phyloP scores from a whole-genome alignment of 2,113 vertebrate genomes.

The Apodemus speciosus region DNA sequence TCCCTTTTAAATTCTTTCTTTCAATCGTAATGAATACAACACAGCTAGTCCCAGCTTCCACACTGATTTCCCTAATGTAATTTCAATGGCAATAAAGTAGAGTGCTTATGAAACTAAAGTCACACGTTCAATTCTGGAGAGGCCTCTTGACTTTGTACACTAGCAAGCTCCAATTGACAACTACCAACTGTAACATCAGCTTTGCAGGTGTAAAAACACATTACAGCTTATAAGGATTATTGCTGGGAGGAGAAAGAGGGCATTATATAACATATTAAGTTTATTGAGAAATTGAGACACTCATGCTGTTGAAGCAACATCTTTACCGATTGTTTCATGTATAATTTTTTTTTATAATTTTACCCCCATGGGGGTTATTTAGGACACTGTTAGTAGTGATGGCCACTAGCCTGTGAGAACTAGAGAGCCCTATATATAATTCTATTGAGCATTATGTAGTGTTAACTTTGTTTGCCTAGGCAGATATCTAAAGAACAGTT shows the following conservation, averaged over 20 bases:
- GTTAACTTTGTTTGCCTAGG: neutral
- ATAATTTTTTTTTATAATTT: neutral
- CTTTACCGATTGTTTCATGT: neutral
- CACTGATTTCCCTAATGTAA: conserved; percentile 56
- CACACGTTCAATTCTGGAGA: neutral
- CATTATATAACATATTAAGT: neutral
- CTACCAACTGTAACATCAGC: neutral
- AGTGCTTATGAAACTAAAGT: conserved; percentile 39
- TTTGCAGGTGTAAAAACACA: neutral
- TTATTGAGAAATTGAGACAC: neutral
- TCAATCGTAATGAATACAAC: conserved; percentile 42
- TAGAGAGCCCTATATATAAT: neutral
- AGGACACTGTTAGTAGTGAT: neutral
- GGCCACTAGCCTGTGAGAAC: neutral
- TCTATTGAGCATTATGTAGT: neutral
- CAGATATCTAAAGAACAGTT: neutral
- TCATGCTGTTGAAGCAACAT: neutral
- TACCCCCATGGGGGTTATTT: neutral
- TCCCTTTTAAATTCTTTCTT: conserved; percentile 48
- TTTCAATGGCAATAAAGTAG: conserved; percentile 43
- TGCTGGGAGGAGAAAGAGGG: neutral
- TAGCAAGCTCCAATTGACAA: neutral
- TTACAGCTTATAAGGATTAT: neutral
- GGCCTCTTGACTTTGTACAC: neutral
- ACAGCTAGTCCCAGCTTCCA: neutral